Conservation (phyloP, 2,113 vertebrate genomes). For the Redunca redunca region DNA sequence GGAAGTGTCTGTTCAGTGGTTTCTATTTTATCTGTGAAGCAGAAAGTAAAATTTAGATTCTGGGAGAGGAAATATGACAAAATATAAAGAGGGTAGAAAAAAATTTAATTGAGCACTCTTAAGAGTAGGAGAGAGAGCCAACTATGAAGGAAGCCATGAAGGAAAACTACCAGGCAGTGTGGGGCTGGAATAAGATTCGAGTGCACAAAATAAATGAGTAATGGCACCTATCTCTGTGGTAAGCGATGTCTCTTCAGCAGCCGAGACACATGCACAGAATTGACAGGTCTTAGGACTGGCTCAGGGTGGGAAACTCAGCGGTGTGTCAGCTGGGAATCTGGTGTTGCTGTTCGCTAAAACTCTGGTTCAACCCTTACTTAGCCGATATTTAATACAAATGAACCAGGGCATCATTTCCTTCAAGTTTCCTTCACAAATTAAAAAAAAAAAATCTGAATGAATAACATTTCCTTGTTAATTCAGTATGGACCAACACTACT, state of each 20-base stretch:
- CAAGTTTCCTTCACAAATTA: neutral
- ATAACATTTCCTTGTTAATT: neutral
- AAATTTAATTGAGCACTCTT: neutral
- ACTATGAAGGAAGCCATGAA: neutral
- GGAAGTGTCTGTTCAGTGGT: neutral
- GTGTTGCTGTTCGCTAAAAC: neutral
- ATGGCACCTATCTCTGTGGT: neutral
- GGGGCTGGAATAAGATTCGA: neutral
- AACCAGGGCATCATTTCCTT: neutral
- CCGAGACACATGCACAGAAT: neutral
- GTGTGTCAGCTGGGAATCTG: neutral
- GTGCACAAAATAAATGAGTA: neutral
- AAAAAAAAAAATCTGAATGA: neutral
- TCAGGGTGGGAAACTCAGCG: neutral
- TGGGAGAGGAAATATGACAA: neutral
- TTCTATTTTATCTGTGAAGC: neutral
- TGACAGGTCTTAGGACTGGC: neutral
- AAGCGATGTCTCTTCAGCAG: neutral
- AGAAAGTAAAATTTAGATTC: neutral
- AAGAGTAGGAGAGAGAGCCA: neutral
- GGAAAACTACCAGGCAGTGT: neutral
- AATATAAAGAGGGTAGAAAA: neutral
- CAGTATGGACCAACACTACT: neutral
- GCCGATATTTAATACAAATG: neutral
- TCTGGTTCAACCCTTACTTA: neutral